These are phyloP conservation scores for Spilosoma lubricipeda DNA, from an alignment of 2,888 invertebrate genomes.

Conservation along the genomic window DNA sequence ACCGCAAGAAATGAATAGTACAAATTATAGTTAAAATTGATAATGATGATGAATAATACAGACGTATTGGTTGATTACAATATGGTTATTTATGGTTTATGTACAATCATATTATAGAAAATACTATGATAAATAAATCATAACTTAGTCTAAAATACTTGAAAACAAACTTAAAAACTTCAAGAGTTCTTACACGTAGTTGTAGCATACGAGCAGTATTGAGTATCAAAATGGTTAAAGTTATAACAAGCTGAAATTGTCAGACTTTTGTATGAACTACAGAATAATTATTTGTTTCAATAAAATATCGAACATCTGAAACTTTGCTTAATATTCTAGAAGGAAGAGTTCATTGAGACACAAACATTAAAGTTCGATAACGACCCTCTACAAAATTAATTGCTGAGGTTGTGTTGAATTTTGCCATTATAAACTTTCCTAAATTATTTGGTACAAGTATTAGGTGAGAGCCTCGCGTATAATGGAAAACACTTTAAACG, in stretches of 20 bases:
- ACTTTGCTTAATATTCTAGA: background rate
- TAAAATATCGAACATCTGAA: background rate
- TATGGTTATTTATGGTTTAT: too few species aligned
- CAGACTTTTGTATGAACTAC: background rate
- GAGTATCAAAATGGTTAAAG: background rate
- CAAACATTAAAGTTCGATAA: slow-evolving; percentile 8
- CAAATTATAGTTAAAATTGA: too few species aligned
- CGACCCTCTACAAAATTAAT: background rate
- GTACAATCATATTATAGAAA: too few species aligned
- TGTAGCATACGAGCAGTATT: background rate
- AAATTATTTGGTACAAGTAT: background rate
- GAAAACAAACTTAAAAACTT: background rate
- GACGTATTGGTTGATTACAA: too few species aligned
- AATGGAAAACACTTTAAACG: background rate
- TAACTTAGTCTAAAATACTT: background rate
- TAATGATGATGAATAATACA: too few species aligned
- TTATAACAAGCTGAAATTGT: background rate
- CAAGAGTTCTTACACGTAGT: background rate
- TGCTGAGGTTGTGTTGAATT: background rate
- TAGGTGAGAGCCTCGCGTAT: background rate
- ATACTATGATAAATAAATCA: background rate
- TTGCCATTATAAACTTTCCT: slow-evolving; percentile 1
- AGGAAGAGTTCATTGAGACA: slow-evolving; percentile 6
- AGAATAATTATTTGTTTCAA: background rate
- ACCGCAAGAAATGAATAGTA: too few species aligned